Evolutionary conservation across 53 echinoderm and acorn worm genomes (phyloP).

Genomic region (Hippasteria phrygiana): DNA sequence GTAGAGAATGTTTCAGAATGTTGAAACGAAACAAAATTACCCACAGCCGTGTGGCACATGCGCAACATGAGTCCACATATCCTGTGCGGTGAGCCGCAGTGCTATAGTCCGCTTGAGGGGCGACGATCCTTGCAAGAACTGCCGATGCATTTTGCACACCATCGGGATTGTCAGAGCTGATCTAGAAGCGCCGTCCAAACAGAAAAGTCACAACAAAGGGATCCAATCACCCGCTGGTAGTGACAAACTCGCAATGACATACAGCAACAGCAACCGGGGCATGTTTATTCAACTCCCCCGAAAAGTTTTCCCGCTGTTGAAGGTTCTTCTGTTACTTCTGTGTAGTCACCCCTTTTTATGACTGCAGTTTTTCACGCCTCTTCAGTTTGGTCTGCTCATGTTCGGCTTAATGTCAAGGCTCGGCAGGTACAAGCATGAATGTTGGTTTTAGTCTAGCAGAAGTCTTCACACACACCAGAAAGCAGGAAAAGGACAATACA

Average conservation of each 20-base stretch:
- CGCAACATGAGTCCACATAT: conserved; percentile 42
- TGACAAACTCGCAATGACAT: neutral
- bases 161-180: neutral
- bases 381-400: neutral
- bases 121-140: conserved; percentile 51
- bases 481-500: neutral
- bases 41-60: conserved; percentile 49
- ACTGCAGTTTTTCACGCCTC: conserved; percentile 8
- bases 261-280: neutral
- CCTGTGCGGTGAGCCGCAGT: conserved; percentile 36
- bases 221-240: neutral
- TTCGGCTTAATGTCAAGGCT: conserved; percentile 22
- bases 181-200: neutral
- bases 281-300: neutral
- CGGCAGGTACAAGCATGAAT: neutral
- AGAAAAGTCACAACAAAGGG: neutral
- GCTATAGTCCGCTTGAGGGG: conserved; percentile 49
- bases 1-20: neutral
- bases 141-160: conserved; percentile 54
- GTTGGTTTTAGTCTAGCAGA: no score
- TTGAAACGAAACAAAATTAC: conserved; percentile 27
- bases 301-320: neutral
- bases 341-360: conserved; percentile 2
- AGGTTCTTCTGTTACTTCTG: neutral
- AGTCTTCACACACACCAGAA: neutral